These are phyloP conservation scores for Liposcelis brunnea DNA, from an alignment of 2,888 invertebrate species.

Conservation along the genomic window DNA sequence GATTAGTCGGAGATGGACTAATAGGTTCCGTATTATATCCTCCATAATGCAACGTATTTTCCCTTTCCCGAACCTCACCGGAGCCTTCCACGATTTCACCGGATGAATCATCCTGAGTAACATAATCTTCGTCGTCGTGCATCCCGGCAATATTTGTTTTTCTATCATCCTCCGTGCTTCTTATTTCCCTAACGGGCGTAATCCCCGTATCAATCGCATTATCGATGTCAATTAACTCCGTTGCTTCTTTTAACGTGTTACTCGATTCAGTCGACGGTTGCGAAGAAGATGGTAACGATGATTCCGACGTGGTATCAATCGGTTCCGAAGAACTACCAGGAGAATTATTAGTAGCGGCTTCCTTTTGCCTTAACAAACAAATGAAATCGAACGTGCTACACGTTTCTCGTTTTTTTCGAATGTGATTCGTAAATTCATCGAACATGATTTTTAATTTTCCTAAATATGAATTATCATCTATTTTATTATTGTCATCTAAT, in stretches of 20 bases:
- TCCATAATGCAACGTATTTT: no score
- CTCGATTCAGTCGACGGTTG: neutral
- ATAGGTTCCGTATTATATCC: slow-evolving; percentile 1
- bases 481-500: neutral
- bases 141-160: neutral
- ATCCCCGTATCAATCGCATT: neutral
- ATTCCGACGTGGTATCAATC: neutral
- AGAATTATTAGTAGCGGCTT: no score
- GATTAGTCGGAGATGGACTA: slow-evolving; percentile 9
- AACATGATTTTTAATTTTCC: neutral
- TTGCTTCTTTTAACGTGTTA: neutral
- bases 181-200: neutral
- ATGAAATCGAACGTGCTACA: neutral
- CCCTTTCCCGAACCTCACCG: slow-evolving; percentile 12
- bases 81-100: neutral
- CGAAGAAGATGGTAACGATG: neutral
- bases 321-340: neutral
- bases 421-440: neutral
- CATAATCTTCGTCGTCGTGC: slow-evolving; percentile 1
- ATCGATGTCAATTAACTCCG: neutral
- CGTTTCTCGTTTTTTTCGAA: neutral
- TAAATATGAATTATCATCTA: slow-evolving; percentile 3
- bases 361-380: neutral
- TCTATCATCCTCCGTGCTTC: neutral
- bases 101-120: slow-evolving; percentile 5